phyloP scores from a whole-genome alignment of 37 sponge, comb jelly and placozoan genomes.

The Halisarca cf. caerulea region DNA sequence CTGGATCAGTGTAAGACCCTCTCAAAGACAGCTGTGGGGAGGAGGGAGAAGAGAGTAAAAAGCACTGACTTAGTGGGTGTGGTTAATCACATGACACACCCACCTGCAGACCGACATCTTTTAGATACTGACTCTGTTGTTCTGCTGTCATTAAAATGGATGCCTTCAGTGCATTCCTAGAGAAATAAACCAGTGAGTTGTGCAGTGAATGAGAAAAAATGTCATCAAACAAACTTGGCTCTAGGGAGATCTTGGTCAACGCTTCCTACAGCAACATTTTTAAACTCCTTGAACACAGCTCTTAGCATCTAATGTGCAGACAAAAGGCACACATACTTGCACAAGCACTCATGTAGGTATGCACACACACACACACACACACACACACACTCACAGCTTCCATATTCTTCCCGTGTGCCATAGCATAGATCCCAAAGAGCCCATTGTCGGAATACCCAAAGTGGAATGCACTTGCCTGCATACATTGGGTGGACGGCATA shows the following conservation, averaged over 20 bases:
- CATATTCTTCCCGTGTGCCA: constrained; percentile 30
- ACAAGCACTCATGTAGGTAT: too few species aligned
- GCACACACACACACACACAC: background rate
- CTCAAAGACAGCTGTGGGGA: constrained; percentile 35
- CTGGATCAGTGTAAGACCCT: constrained; percentile 48
- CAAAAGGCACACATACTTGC: too few species aligned
- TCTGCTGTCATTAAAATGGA: constrained; percentile 60
- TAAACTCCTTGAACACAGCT: constrained; percentile 66
- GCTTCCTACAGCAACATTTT: constrained; percentile 54
- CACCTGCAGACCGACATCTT: constrained; percentile 70
- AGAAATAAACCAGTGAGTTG: background rate
- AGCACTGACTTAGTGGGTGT: background rate
- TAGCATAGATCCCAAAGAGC: constrained; percentile 69
- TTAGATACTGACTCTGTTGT: background rate
- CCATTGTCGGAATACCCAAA: constrained; percentile 78
- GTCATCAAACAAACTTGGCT: constrained; percentile 55
- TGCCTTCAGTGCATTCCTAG: constrained; percentile 80
- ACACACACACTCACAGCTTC: constrained; percentile 45
- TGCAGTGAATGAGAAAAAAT: background rate
- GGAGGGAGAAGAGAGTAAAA: background rate
- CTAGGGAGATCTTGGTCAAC: constrained; percentile 53
- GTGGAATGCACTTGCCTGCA: constrained; percentile 62
- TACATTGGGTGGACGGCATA: too few species aligned
- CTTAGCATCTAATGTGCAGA: constrained; percentile 49
- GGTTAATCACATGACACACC: background rate